Percentiles rank a stretch among this genome's conserved stretches.
Evolutionary conservation across 1,140 invertebrate species (phyloP).

Genomic region (Drosophila parabipectinata): DNA sequence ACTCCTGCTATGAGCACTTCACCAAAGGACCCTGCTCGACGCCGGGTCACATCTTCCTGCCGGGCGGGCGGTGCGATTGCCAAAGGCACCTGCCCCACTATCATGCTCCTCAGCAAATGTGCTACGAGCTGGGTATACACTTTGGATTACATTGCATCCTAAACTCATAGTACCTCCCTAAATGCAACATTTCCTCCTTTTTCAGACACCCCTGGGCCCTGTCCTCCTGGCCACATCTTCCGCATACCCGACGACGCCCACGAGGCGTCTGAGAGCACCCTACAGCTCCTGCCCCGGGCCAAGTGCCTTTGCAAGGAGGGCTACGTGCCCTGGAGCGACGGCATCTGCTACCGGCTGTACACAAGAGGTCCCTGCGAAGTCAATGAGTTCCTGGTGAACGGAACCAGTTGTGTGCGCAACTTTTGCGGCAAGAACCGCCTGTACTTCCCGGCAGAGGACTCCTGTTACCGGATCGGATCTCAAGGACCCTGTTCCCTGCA

Average conservation of each 20-base stretch:
- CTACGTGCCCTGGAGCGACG: conserved; percentile 88
- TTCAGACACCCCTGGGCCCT: conserved; percentile 88
- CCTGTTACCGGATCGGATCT: conserved; percentile 90
- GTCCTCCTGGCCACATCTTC: conserved; percentile 89
- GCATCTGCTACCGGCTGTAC: conserved; percentile 90
- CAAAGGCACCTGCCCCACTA: conserved; percentile 89
- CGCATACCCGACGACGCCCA: conserved; percentile 80
- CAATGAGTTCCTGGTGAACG: conserved; percentile 88
- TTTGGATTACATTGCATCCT: not conserved
- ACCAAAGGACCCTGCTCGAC: conserved; percentile 90
- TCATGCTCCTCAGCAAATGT: conserved; percentile 87
- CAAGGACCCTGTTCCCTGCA: conserved; percentile 89
- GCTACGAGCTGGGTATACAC: conserved; percentile 89
- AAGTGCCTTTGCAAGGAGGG: conserved; percentile 89
- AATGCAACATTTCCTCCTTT: not conserved
- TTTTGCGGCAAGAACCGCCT: conserved; percentile 89
- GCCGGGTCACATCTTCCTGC: conserved; percentile 90
- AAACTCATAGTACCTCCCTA: not conserved
- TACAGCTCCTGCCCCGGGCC: conserved; percentile 83
- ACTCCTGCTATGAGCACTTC: conserved; percentile 91
- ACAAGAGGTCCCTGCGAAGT: conserved; percentile 90
- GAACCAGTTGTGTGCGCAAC: conserved; percentile 86
- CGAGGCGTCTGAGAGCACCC: conserved; percentile 20
- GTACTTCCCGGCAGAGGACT: conserved; percentile 89
- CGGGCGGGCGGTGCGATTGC: conserved; percentile 89